These are phyloP conservation scores for Sebastiscus tertius DNA, from an alignment of 2,797 vertebrate species.

Conservation along the genomic window DNA sequence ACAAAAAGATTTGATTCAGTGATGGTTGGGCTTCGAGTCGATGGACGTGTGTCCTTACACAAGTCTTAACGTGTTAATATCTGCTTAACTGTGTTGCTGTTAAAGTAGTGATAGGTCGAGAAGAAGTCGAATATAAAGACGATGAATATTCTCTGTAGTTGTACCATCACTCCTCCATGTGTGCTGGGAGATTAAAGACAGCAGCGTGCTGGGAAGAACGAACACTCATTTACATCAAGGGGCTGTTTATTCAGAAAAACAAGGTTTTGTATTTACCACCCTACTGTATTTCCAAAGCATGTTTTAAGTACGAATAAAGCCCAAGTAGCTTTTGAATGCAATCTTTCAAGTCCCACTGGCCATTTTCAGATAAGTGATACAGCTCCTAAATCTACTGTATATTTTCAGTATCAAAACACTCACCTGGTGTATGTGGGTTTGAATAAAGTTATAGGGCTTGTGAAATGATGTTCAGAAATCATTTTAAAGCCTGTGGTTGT, in stretches of 20 bases:
- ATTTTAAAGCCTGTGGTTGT: neutral
- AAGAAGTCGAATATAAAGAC: constrained; percentile 55
- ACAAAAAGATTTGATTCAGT: constrained; percentile 8
- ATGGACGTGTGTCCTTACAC: constrained; percentile 15
- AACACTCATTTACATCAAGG: neutral
- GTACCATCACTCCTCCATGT: constrained; percentile 50
- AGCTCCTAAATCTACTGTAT: neutral
- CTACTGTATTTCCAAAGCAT: constrained; percentile 49
- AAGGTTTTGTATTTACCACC: constrained; percentile 18
- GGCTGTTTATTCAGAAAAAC: constrained; percentile 23
- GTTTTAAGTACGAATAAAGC: constrained; percentile 33
- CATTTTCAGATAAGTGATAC: neutral
- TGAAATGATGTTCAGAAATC: neutral
- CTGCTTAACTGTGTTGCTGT: constrained; percentile 76
- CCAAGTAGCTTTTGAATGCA: constrained; percentile 30
- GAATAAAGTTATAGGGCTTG: neutral
- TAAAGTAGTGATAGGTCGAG: constrained; percentile 72
- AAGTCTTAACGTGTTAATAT: constrained; percentile 71
- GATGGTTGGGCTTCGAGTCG: neutral
- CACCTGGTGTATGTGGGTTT: neutral
- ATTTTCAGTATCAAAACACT: neutral
- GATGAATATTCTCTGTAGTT: constrained; percentile 69
- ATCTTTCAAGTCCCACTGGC: constrained; percentile 4
- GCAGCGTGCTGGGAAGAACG: neutral
- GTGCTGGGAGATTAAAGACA: constrained; percentile 8